A percentile compares a stretch with the other conserved stretches of the same genome.
Evolutionary conservation across 2,888 invertebrate genomes (phyloP).

Genomic region (Caenorhabditis becei): DNA sequence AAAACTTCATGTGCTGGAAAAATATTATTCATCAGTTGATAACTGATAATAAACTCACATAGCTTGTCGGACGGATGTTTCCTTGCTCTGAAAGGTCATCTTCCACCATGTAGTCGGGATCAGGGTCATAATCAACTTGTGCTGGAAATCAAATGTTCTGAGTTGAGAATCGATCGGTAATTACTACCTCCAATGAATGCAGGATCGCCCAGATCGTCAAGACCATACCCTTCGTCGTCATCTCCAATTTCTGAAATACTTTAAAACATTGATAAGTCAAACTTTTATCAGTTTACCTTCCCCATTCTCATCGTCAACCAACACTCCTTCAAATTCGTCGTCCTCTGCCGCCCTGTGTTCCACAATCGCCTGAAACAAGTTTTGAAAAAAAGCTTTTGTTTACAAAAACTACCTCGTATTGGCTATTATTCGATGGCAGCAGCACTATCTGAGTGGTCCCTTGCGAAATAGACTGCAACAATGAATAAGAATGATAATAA

Average conservation of each 20-base stretch:
- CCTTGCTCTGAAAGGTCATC: constrained; percentile 17
- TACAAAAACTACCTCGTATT: constrained; percentile 7
- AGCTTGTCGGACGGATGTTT: constrained; percentile 14
- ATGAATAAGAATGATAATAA: background rate
- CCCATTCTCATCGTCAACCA: constrained; percentile 54
- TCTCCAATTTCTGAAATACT: constrained; percentile 38
- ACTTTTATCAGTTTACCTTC: constrained; percentile 15
- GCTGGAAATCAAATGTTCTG: constrained; percentile 1
- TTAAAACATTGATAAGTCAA: background rate
- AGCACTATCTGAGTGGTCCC: constrained; percentile 29
- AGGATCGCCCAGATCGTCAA: constrained; percentile 64
- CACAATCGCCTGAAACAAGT: constrained; percentile 20
- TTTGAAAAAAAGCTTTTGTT: background rate
- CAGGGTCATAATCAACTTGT: background rate
- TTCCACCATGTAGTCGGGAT: constrained; percentile 21
- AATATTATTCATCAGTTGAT: background rate
- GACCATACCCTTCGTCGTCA: constrained; percentile 41
- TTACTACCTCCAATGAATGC: constrained; percentile 55
- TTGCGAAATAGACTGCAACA: constrained; percentile 16
- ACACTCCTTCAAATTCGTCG: constrained; percentile 50
- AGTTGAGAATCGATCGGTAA: background rate
- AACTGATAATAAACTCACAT: constrained; percentile 15
- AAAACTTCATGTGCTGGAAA: constrained; percentile 41
- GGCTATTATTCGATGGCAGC: constrained; percentile 7
- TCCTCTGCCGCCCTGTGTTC: constrained; percentile 23